Conservation (phyloP, 2,797 vertebrate species). For the Sebastes itinus region DNA sequence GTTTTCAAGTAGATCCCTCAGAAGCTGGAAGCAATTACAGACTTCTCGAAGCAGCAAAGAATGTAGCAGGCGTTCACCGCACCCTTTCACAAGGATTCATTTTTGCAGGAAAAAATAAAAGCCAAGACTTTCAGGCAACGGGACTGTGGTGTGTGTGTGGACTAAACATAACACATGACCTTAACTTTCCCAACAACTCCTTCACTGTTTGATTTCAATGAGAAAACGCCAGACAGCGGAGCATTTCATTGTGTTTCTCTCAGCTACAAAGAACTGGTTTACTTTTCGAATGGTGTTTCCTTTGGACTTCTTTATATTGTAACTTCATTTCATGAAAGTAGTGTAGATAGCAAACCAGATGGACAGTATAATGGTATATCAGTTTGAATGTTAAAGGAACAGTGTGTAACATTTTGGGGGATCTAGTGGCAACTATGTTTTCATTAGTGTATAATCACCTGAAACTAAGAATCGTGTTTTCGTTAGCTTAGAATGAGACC, state of each 20-base stretch:
- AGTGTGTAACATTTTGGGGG: neutral
- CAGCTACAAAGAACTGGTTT: slow-evolving; percentile 16
- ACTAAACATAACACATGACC: slow-evolving; percentile 68
- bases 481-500: neutral
- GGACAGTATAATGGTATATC: neutral
- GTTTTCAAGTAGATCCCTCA: slow-evolving; percentile 50
- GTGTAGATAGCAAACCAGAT: neutral
- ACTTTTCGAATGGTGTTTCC: slow-evolving; percentile 24
- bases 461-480: neutral
- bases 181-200: slow-evolving; percentile 48
- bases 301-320: neutral
- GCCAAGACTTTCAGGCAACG: slow-evolving; percentile 49
- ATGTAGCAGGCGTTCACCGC: slow-evolving; percentile 73
- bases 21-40: slow-evolving; percentile 82
- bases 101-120: slow-evolving; percentile 61
- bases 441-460: neutral
- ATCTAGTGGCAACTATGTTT: neutral
- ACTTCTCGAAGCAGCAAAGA: slow-evolving; percentile 68
- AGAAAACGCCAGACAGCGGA: slow-evolving; percentile 23
- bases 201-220: slow-evolving; percentile 35
- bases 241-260: slow-evolving; percentile 16
- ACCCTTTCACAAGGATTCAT: slow-evolving; percentile 63
- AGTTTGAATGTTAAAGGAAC: neutral
- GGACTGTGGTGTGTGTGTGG: slow-evolving; percentile 51
- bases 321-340: neutral